These are phyloP conservation scores for Balearica regulorum DNA, from an alignment of 2,797 vertebrate genomes.

Conservation along the genomic window DNA sequence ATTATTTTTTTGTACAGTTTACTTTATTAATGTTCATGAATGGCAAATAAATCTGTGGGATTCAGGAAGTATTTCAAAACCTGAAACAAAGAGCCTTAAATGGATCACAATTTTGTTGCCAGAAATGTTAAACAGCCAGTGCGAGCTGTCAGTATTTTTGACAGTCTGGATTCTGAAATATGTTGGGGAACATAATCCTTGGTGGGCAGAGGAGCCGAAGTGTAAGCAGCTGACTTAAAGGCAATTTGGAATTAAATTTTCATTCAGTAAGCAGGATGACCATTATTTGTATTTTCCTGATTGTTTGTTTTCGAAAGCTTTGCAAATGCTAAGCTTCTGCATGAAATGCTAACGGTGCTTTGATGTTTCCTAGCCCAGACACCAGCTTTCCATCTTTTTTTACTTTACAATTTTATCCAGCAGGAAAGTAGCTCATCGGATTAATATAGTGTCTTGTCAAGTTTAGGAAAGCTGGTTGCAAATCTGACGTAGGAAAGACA, in stretches of 20 bases:
- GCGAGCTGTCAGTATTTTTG: neutral
- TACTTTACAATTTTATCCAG: conserved; percentile 22
- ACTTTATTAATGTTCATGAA: neutral
- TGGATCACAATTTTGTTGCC: neutral
- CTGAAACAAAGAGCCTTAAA: neutral
- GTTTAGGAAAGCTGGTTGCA: conserved; percentile 11
- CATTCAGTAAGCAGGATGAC: neutral
- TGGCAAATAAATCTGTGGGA: neutral
- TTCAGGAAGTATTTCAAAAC: neutral
- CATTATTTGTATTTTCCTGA: conserved; percentile 27
- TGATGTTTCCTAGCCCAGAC: neutral
- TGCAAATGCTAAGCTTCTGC: conserved; percentile 8
- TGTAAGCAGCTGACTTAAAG: neutral
- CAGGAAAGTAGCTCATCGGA: neutral
- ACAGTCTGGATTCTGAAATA: neutral
- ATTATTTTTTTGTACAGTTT: neutral
- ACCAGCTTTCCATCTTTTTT: conserved; percentile 4
- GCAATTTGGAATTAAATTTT: conserved; percentile 11
- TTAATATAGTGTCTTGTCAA: conserved; percentile 10
- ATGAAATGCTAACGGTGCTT: neutral
- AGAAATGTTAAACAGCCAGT: neutral
- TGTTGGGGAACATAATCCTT: neutral
- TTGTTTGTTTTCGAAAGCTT: conserved; percentile 28
- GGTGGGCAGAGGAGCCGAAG: neutral
- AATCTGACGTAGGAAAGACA: neutral